These are phyloP conservation scores for Pseudocheirus occidentalis DNA, from an alignment of 2,797 vertebrate species.

Conservation along the genomic window DNA sequence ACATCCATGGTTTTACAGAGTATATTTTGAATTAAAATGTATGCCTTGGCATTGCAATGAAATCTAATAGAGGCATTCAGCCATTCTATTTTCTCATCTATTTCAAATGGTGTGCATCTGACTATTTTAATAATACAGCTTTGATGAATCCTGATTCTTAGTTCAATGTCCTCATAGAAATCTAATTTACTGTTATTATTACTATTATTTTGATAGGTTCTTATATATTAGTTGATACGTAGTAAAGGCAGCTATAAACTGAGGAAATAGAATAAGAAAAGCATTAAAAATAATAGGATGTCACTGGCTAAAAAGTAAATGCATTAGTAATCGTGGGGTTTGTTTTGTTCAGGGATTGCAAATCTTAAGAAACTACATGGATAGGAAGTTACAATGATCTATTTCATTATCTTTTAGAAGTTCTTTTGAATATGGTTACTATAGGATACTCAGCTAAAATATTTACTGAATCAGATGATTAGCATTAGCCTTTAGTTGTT, in stretches of 20 bases:
- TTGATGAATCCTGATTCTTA: constrained; percentile 23
- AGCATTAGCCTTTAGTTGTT: background rate
- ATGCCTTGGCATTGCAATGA: background rate
- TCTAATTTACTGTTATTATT: background rate
- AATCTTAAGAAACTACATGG: background rate
- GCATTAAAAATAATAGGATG: constrained; percentile 14
- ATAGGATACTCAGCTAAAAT: background rate
- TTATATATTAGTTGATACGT: background rate
- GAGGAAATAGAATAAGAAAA: background rate
- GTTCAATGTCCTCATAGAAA: background rate
- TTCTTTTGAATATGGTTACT: constrained; percentile 7
- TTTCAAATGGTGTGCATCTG: background rate
- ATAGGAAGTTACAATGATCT: background rate
- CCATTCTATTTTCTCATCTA: constrained; percentile 11
- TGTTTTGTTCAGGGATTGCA: background rate
- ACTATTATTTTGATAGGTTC: background rate
- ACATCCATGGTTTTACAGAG: constrained; percentile 9
- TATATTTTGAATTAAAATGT: constrained; percentile 20
- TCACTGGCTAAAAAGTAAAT: background rate
- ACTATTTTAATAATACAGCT: constrained; percentile 4
- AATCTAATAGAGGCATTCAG: background rate
- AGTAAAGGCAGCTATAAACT: constrained; percentile 16
- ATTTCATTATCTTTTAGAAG: background rate
- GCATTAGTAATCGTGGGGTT: background rate
- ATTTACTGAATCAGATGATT: background rate